Evolutionary conservation across 37 sponge, comb jelly and placozoan species (phyloP), one percentile per base, ranked within the genome.

Genomic region (Petrosia ficiformis): DNA sequence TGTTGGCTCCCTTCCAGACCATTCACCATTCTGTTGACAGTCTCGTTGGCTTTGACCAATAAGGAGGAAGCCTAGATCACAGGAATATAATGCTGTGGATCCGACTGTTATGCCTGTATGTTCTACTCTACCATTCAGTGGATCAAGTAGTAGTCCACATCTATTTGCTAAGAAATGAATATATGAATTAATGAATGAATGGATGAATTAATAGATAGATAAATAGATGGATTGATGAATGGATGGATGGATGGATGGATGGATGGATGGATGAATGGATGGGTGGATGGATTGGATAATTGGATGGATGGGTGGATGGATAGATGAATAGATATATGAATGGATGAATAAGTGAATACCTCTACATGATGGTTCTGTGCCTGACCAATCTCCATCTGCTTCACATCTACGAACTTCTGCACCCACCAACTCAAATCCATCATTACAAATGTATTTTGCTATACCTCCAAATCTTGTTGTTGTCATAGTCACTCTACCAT

Each of bases 1-100:
- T 39, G 70, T 68, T 52, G 90, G 90, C 5, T 52, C 82, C 3
- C 22, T 1, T 59, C 82, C 78, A 38, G 68, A 35, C 90, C 90
- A 90, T 48, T 67, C 0, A n/a, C 86, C 86, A 64, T 58, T 76
- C n/a, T 32, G 19, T 48, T 59, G 68, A 57, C 90, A 90, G 21
- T 3, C 34, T 3, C 82, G 22, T 0, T 38, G 44, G 0, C 68
- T 40, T 16, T 66, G 5, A 1, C 90, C 90, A 6, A 37, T 44
- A 48, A 90, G 70, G 0, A 65, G 40, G 52, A 29, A 84, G 29
- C 82, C 85, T 26, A 43, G n/a, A 25, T 84, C 57, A 58, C 90
- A 91, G 44, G 33, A 72, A 39, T 86, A 91, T 3, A 16, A 63
- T 0, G 84, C 92, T n/a, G 52, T 43, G 38, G 81, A 67, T 22